phyloP scores from a whole-genome alignment of 2,797 vertebrate species.

The Bradypus variegatus region DNA sequence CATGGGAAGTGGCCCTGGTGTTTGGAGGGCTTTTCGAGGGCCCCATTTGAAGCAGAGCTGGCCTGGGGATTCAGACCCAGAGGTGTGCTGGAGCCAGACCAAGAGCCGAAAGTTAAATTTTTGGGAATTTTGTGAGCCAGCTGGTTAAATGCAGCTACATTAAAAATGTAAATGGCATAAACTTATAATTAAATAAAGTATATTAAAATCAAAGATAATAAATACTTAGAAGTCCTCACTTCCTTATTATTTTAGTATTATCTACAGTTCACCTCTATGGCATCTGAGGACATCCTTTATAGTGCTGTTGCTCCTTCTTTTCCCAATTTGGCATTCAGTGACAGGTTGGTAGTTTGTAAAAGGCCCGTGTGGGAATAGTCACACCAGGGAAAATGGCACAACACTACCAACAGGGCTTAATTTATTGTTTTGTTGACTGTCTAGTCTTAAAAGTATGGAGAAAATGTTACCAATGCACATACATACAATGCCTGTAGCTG shows the following conservation, averaged over 20 bases:
- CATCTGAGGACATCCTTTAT: not conserved
- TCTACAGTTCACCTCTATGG: not conserved
- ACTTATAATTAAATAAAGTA: not conserved
- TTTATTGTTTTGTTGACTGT: constrained; percentile 2
- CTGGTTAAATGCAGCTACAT: not conserved
- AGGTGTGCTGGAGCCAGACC: not conserved
- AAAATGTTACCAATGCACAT: not conserved
- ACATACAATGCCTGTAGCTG: not conserved
- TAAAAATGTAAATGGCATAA: not conserved
- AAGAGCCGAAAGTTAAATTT: not conserved
- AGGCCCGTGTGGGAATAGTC: not conserved
- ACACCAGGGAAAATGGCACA: not conserved
- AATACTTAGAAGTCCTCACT: not conserved
- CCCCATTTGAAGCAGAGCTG: not conserved
- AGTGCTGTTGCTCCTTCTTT: not conserved
- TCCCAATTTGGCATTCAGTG: not conserved
- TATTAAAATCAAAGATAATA: constrained; percentile 13
- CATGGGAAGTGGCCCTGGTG: not conserved
- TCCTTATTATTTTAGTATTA: not conserved
- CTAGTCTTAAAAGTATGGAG: constrained; percentile 7
- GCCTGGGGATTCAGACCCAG: not conserved
- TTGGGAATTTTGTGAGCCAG: not conserved
- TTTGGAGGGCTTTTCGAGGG: not conserved
- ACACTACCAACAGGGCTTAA: not conserved
- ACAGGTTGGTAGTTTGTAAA: not conserved